phyloP scores from a whole-genome alignment of 1,140 invertebrate genomes.

The Adoxophyes honmai region DNA sequence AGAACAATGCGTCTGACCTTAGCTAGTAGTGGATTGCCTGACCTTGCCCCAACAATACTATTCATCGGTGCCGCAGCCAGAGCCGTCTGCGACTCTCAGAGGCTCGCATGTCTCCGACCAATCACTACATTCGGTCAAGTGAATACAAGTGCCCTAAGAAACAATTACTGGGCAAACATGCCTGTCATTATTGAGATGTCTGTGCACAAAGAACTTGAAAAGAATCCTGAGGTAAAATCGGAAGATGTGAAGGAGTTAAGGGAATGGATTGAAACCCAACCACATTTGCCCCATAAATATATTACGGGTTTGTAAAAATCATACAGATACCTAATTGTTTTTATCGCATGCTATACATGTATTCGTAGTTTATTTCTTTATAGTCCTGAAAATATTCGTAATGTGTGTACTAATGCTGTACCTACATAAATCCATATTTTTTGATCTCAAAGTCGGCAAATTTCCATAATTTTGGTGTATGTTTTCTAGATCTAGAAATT shows the following conservation, averaged over 20 bases:
- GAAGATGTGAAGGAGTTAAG: slow-evolving; percentile 52
- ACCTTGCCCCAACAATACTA: slow-evolving; percentile 4
- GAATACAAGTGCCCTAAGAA: not conserved
- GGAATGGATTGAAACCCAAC: slow-evolving; percentile 58
- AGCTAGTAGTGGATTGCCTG: not conserved
- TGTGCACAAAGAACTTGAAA: slow-evolving; percentile 56
- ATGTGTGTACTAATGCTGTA: too few relatives aligned
- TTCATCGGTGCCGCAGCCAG: not conserved
- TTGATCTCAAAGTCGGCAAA: too few relatives aligned
- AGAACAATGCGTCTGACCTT: too few relatives aligned
- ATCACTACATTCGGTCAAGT: not conserved
- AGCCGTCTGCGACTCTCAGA: not conserved
- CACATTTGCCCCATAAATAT: slow-evolving; percentile 54
- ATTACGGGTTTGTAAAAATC: slow-evolving; percentile 42
- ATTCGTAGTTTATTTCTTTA: too few relatives aligned
- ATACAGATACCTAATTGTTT: too few relatives aligned
- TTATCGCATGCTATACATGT: too few relatives aligned
- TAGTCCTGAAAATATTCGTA: too few relatives aligned
- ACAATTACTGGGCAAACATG: slow-evolving; percentile 21
- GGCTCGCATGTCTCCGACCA: slow-evolving; percentile 1
- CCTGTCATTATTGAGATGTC: slow-evolving; percentile 20
- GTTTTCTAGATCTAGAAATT: slow-evolving; percentile 78
- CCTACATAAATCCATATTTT: too few relatives aligned
- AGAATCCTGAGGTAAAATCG: slow-evolving; percentile 54
- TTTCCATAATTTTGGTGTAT: slow-evolving; percentile 17